Conservation (phyloP, 2,113 vertebrate genomes). For the Hystrix brachyura region DNA sequence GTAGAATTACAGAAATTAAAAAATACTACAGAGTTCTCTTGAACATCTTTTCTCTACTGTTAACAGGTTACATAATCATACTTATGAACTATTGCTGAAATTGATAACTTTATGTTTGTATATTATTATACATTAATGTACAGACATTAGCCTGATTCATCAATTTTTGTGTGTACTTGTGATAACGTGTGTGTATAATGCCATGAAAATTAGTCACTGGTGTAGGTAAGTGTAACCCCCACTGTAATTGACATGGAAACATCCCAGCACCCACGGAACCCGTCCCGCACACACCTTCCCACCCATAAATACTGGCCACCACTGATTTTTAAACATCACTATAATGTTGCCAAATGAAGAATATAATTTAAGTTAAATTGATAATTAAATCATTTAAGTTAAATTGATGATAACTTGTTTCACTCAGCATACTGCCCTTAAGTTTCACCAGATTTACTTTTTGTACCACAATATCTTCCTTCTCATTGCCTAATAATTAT, state of each 20-base stretch:
- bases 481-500: not conserved
- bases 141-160: not conserved
- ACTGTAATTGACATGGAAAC: not conserved
- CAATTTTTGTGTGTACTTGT: not conserved
- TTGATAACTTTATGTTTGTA: not conserved
- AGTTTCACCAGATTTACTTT: not conserved
- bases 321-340: not conserved
- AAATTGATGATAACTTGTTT: not conserved
- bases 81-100: not conserved
- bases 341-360: not conserved
- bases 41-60: not conserved
- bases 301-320: not conserved
- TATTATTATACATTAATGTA: not conserved
- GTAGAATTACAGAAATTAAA: not conserved
- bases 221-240: not conserved
- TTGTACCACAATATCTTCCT: not conserved
- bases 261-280: not conserved
- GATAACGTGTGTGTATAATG: not conserved
- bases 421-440: not conserved
- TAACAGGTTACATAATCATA: not conserved
- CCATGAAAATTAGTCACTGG: no score
- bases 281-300: not conserved
- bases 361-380: not conserved
- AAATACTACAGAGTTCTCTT: not conserved
- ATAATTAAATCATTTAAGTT: not conserved